These are phyloP conservation scores for Dysmachus trigonus DNA, from an alignment of 2,888 invertebrate species.

Conservation along the genomic window DNA sequence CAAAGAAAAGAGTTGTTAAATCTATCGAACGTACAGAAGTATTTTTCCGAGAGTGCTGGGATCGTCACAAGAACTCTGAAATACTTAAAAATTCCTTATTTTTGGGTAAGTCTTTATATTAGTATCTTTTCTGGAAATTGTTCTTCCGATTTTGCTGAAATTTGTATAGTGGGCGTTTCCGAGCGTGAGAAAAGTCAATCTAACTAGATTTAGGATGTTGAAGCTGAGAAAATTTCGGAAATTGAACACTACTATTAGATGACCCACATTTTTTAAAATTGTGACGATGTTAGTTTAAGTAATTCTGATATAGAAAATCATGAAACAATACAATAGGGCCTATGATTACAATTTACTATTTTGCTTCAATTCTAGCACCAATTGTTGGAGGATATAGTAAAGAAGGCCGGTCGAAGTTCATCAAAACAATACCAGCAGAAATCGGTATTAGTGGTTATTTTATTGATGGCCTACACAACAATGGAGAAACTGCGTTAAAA, in stretches of 20 bases:
- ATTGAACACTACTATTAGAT: no score
- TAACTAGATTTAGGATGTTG: no score
- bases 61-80: slow-evolving; percentile 70
- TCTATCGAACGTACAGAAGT: slow-evolving; percentile 74
- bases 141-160: no score
- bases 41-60: slow-evolving; percentile 76
- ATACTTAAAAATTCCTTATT: slow-evolving; percentile 63
- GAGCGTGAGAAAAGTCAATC: no score
- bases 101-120: slow-evolving; percentile 61
- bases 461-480: slow-evolving; percentile 83
- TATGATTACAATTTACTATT: background rate
- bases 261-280: no score
- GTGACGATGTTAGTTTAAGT: no score
- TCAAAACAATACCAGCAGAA: slow-evolving; percentile 68
- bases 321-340: background rate
- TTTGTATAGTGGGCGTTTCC: no score
- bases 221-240: no score
- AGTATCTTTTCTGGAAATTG: background rate
- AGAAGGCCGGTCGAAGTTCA: slow-evolving; percentile 72
- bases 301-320: background rate
- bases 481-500: slow-evolving; percentile 69
- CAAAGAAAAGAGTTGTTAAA: slow-evolving; percentile 76
- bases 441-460: slow-evolving; percentile 76
- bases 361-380: slow-evolving; percentile 55
- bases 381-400: slow-evolving; percentile 74